Percentiles rank a stretch among this genome's conserved stretches.
phyloP scores from a whole-genome alignment of 2,113 vertebrate genomes.

The Callochromis pleurospilus region DNA sequence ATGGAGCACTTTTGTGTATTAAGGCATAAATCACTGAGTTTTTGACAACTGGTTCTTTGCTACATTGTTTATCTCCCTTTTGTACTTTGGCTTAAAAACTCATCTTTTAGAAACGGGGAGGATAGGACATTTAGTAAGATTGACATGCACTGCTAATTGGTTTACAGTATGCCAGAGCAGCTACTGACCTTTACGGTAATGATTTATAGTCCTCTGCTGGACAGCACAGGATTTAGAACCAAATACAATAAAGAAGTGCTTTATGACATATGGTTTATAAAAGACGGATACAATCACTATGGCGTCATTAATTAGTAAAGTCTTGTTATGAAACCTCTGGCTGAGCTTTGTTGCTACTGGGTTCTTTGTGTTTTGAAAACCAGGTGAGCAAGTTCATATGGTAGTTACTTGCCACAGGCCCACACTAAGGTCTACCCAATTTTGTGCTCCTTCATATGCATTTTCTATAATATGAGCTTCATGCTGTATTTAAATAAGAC shows the following conservation, averaged over 20 bases:
- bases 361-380: neutral
- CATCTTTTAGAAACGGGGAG: neutral
- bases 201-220: neutral
- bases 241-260: neutral
- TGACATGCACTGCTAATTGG: neutral
- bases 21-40: neutral
- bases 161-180: neutral
- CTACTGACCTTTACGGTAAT: neutral
- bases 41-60: neutral
- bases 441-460: neutral
- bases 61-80: neutral
- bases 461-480: neutral
- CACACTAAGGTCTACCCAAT: neutral
- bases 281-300: neutral
- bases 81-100: neutral
- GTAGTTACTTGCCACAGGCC: neutral
- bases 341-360: neutral
- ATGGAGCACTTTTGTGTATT: neutral
- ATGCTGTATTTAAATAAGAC: neutral
- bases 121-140: neutral
- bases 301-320: neutral
- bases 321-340: neutral
- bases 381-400: neutral
- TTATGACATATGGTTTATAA: neutral
- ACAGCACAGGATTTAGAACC: neutral